Conservation (phyloP, 2,888 invertebrate species). For the Beris morrisii region DNA sequence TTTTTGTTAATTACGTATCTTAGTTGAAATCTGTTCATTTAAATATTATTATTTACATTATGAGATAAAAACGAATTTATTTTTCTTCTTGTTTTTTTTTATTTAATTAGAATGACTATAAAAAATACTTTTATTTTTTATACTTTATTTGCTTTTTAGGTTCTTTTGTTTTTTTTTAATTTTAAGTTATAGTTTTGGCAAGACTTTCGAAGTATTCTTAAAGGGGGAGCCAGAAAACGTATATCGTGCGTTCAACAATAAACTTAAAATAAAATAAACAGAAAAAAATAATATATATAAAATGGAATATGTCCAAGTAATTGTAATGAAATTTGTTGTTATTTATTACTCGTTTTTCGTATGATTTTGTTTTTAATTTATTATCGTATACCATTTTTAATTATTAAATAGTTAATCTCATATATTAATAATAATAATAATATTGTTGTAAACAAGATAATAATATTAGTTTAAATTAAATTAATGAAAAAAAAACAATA, state of each 20-base stretch:
- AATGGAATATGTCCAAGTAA: too few species aligned
- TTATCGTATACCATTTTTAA: constrained; percentile 22
- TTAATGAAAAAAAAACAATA: background rate
- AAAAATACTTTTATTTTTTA: constrained; percentile 19
- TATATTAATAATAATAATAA: background rate
- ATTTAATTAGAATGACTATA: constrained; percentile 24
- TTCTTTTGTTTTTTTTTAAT: constrained; percentile 1
- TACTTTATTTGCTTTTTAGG: background rate
- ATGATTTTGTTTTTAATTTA: background rate
- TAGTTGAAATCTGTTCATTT: background rate
- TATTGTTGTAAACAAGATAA: constrained; percentile 3
- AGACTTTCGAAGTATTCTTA: constrained; percentile 3
- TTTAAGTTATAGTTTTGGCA: constrained; percentile 23
- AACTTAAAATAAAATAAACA: too few species aligned
- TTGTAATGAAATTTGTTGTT: too few species aligned
- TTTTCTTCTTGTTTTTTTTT: constrained; percentile 4
- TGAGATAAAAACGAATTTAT: background rate
- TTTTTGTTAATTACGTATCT: background rate
- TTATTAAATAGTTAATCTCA: background rate
- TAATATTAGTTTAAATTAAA: background rate
- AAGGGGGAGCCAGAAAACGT: too few species aligned
- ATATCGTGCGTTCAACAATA: too few species aligned
- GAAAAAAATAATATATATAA: too few species aligned
- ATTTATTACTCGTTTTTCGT: too few species aligned
- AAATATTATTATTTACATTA: background rate